Evolutionary conservation across 1,140 invertebrate genomes (phyloP).

Genomic region (Achroia grisella): DNA sequence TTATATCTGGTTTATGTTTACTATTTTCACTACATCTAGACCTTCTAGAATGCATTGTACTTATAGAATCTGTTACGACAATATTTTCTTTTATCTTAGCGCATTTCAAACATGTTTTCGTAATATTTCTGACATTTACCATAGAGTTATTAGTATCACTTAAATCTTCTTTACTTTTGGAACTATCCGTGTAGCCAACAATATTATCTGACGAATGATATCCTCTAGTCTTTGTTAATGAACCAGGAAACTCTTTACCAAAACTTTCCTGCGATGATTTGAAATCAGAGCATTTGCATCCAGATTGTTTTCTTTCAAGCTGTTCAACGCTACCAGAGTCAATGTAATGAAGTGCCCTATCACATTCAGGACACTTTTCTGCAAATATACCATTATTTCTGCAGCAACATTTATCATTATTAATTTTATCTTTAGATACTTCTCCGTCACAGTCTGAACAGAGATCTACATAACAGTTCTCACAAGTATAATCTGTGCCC

Average conservation of each 20-base stretch:
- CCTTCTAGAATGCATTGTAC: slow-evolving; percentile 40
- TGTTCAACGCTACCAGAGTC: slow-evolving; percentile 52
- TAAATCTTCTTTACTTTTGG: slow-evolving; percentile 53
- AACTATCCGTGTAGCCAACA: slow-evolving; percentile 46
- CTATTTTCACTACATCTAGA: slow-evolving; percentile 53
- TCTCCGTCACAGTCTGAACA: slow-evolving; percentile 61
- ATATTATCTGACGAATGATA: slow-evolving; percentile 67
- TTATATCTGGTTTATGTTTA: slow-evolving; percentile 40
- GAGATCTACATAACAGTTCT: slow-evolving; percentile 59
- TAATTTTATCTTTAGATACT: slow-evolving; percentile 35
- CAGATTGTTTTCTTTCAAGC: slow-evolving; percentile 43
- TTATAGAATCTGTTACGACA: slow-evolving; percentile 41
- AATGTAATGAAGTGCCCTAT: slow-evolving; percentile 52
- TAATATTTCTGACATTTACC: slow-evolving; percentile 46
- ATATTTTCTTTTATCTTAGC: slow-evolving; percentile 72
- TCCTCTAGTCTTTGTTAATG: slow-evolving; percentile 53
- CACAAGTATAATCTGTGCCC: slow-evolving; percentile 60
- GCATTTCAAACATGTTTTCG: slow-evolving; percentile 69
- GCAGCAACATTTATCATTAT: slow-evolving; percentile 43
- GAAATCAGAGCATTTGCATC: slow-evolving; percentile 59
- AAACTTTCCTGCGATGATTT: slow-evolving; percentile 66
- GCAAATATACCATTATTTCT: slow-evolving; percentile 24
- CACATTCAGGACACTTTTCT: slow-evolving; percentile 60
- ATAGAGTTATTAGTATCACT: slow-evolving; percentile 46
- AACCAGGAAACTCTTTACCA: slow-evolving; percentile 42